These are phyloP conservation scores for Tokudaia muenninki DNA, from an alignment of 2,797 vertebrate species.

Conservation along the genomic window DNA sequence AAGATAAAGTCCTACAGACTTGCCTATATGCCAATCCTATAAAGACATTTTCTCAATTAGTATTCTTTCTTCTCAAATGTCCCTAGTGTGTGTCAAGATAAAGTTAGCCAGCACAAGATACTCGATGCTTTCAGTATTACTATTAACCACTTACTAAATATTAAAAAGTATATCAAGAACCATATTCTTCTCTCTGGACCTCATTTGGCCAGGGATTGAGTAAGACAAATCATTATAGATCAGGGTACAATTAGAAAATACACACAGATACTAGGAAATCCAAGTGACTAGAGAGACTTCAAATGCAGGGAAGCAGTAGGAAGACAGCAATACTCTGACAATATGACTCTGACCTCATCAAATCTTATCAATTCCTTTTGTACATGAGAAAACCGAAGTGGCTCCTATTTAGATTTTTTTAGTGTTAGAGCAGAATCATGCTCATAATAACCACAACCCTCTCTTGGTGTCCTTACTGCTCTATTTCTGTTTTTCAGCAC, in stretches of 20 bases:
- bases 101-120: background rate
- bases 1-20: background rate
- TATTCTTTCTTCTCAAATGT: background rate
- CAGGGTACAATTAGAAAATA: background rate
- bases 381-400: background rate
- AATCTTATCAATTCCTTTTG: background rate
- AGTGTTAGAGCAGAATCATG: background rate
- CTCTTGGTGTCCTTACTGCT: background rate
- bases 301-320: background rate
- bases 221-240: background rate
- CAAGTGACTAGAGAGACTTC: background rate
- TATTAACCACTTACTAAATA: slow-evolving; percentile 1
- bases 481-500: background rate
- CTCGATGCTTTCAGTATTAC: background rate
- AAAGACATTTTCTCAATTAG: background rate
- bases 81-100: background rate
- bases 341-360: background rate
- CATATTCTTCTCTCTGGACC: background rate
- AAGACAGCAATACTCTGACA: background rate
- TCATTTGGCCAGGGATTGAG: background rate
- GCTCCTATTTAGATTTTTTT: background rate
- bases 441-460: background rate
- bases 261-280: background rate
- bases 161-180: background rate
- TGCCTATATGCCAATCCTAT: background rate